Percentiles rank a stretch among this genome's conserved stretches.
These are phyloP conservation scores for Scaptomyza polygonia DNA, from an alignment of 2,888 invertebrate genomes.

Conservation along the genomic window DNA sequence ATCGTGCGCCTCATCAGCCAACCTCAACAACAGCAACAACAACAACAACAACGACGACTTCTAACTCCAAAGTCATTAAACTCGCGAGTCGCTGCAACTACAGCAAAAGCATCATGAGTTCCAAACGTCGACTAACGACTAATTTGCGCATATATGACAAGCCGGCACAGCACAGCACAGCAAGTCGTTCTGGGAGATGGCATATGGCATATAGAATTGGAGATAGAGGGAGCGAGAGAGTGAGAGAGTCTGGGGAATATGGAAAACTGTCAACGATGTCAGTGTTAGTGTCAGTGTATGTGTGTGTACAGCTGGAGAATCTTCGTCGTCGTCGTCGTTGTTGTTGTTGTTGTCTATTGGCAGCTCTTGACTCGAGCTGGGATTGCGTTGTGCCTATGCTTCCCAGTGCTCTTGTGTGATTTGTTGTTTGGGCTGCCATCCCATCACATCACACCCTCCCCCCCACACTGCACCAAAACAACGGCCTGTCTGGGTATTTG, in stretches of 20 bases:
- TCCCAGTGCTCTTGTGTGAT: constrained; percentile 55
- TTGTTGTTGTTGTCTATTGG: constrained; percentile 52
- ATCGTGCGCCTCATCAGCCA: constrained; percentile 69
- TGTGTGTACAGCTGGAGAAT: neutral
- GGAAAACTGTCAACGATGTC: constrained; percentile 46
- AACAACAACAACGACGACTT: constrained; percentile 41
- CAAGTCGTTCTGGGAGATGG: constrained; percentile 56
- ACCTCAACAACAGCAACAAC: constrained; percentile 43
- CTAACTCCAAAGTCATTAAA: constrained; percentile 78
- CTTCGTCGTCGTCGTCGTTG: too few species aligned
- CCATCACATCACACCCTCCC: neutral
- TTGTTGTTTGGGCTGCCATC: neutral
- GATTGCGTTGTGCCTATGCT: constrained; percentile 66
- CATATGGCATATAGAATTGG: constrained; percentile 31
- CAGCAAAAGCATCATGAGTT: constrained; percentile 47
- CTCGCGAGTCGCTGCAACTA: constrained; percentile 56
- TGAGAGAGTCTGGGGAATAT: constrained; percentile 29
- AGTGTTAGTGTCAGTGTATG: neutral
- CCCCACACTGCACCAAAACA: neutral
- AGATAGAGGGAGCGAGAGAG: too few species aligned
- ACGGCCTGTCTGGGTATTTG: constrained; percentile 20
- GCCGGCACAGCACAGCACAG: constrained; percentile 56
- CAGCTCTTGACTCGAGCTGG: constrained; percentile 60
- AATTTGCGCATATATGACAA: constrained; percentile 79
- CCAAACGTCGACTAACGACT: constrained; percentile 73